Evolutionary conservation across 2,113 vertebrate species (phyloP).

Genomic region (Aegypius monachus): DNA sequence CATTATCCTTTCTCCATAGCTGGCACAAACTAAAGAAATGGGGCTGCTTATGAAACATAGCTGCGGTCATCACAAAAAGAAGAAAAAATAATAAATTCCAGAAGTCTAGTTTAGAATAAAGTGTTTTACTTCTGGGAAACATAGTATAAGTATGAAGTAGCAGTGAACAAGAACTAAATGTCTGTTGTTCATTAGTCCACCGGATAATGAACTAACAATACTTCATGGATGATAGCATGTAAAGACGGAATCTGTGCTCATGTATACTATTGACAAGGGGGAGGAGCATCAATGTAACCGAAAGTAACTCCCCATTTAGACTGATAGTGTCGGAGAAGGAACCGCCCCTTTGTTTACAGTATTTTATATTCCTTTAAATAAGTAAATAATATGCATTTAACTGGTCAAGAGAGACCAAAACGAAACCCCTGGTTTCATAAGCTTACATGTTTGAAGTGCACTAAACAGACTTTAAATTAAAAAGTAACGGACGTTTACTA

Average conservation of each 20-base stretch:
- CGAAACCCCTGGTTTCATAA: slow-evolving; percentile 20
- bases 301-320: slow-evolving; percentile 26
- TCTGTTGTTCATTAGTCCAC: slow-evolving; percentile 59
- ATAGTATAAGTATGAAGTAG: slow-evolving; percentile 42
- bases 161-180: slow-evolving; percentile 33
- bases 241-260: neutral
- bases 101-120: slow-evolving; percentile 49
- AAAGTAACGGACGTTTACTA: neutral
- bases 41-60: slow-evolving; percentile 32
- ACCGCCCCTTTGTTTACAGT: neutral
- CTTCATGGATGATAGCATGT: neutral
- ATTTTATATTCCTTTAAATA: neutral
- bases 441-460: slow-evolving; percentile 12
- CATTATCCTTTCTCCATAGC: slow-evolving; percentile 11
- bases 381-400: neutral
- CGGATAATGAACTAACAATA: slow-evolving; percentile 65
- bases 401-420: slow-evolving; percentile 12
- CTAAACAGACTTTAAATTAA: slow-evolving; percentile 43
- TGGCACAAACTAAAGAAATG: slow-evolving; percentile 43
- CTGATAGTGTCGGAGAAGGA: neutral
- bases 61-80: slow-evolving; percentile 57
- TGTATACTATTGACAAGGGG: neutral
- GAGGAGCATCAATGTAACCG: neutral
- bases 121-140: slow-evolving; percentile 48
- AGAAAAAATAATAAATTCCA: slow-evolving; percentile 70